Evolutionary conservation across 1,140 invertebrate genomes (phyloP), one percentile per base, ranked within the genome.

Genomic region (Diorhabda sublineata): DNA sequence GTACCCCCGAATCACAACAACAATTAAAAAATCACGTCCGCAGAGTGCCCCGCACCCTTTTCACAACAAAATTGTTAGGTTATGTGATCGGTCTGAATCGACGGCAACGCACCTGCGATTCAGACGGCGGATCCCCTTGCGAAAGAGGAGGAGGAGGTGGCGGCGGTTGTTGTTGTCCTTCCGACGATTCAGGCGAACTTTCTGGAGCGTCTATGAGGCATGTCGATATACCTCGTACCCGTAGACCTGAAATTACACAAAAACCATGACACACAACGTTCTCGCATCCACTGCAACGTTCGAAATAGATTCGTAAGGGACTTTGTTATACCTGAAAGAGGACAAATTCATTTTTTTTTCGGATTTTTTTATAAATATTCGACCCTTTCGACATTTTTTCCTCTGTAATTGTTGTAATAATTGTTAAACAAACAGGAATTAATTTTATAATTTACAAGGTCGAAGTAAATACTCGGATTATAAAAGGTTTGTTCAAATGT

Each of bases 11-110:
- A 52, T 52, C 47, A 52, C 47, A 52, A 52, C n/a, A 52, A 52
- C n/a, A 52, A 52, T 52, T 52, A 52, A 52, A 52, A 52, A 52
- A 52, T 52, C n/a, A 52, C n/a, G 47, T 52, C 47, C 47, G 26
- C 26, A 26, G 26, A 52, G 47, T 52, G 47, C 47, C 61, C 42
- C 66, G 44, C 64, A 63, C 64, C 43, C 11, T 45, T 26, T 45
- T 42, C 8, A 52, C 47, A 52, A 52, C 47, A 52, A 52, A 52
- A 52, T 6, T 43, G 60, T 52, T 6, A 52, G 47, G 47, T 76
- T 81, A 81, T 74, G 79, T 81, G 64, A 81, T 76, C 42, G 80
- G 80, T 69, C 78, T 67, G 69, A 77, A 81, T 56, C 79, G 69
- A 60, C 80, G 72, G 66, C 78, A 79, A 56, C 80, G 72, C 11